These are phyloP conservation scores for Nycticryphes semicollaris DNA, from an alignment of 2,113 vertebrate genomes.

Conservation along the genomic window DNA sequence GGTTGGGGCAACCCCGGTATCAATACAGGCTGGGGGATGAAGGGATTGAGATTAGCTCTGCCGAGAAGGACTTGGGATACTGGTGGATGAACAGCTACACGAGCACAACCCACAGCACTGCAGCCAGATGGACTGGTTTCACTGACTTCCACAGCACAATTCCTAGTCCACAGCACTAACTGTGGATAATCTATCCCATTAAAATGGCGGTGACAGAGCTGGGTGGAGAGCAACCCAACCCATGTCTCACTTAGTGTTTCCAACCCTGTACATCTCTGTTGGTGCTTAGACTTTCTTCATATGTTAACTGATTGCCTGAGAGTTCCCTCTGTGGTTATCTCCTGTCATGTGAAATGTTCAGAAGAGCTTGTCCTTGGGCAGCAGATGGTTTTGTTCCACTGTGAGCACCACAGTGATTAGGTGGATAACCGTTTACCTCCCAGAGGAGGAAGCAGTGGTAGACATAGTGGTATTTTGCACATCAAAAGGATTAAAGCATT, in stretches of 20 bases:
- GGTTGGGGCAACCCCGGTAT: neutral
- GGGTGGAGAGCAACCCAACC: neutral
- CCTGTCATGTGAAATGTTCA: neutral
- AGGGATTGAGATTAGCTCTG: neutral
- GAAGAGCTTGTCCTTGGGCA: neutral
- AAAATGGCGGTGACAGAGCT: neutral
- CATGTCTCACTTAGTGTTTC: neutral
- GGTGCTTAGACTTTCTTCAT: neutral
- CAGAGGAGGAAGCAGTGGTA: neutral
- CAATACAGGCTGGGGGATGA: neutral
- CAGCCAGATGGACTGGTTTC: neutral
- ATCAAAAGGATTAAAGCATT: conserved; percentile 41
- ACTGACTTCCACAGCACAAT: neutral
- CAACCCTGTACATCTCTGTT: neutral
- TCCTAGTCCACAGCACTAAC: neutral
- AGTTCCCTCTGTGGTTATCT: neutral
- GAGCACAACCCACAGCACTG: neutral
- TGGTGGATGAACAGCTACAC: neutral
- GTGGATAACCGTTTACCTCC: neutral
- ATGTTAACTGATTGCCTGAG: neutral
- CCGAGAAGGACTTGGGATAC: neutral
- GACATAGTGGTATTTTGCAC: neutral
- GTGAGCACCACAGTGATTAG: neutral
- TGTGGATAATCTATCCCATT: neutral
- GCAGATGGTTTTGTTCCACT: neutral